Conservation (phyloP, 2,797 vertebrate species). For the Galago senegalensis region DNA sequence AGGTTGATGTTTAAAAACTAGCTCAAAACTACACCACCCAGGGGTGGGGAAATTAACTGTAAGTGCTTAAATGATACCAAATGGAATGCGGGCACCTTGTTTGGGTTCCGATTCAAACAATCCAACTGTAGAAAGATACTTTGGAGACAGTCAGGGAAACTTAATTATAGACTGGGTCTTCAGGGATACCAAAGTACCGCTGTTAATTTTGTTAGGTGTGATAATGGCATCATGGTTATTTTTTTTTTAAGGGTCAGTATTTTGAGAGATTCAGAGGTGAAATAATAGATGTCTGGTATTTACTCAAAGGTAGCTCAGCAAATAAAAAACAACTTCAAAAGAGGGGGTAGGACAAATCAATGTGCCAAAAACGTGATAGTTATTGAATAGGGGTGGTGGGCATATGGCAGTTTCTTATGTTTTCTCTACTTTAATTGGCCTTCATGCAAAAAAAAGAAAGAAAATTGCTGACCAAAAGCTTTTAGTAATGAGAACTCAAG, state of each 20-base stretch:
- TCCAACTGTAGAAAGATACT: constrained; percentile 2
- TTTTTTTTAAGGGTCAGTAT: constrained; percentile 53
- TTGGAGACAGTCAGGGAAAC: constrained; percentile 52
- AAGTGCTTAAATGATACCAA: background rate
- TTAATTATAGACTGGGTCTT: constrained; percentile 63
- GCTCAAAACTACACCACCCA: constrained; percentile 23
- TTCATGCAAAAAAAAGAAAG: background rate
- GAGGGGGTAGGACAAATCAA: background rate
- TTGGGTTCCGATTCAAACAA: constrained; percentile 65
- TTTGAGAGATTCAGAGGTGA: constrained; percentile 73
- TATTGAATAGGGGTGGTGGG: background rate
- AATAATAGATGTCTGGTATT: constrained; percentile 67
- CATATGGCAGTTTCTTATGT: background rate
- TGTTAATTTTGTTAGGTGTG: constrained; percentile 70
- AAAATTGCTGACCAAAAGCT: background rate
- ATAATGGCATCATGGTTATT: constrained; percentile 32
- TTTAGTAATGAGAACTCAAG: background rate
- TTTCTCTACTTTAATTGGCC: constrained; percentile 19
- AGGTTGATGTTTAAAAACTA: background rate
- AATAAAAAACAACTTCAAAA: constrained; percentile 3
- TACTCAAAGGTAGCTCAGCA: constrained; percentile 49
- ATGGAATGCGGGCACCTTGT: background rate
- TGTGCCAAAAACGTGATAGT: background rate
- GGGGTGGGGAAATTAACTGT: constrained; percentile 59
- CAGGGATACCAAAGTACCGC: background rate